Evolutionary conservation across 2,797 vertebrate genomes (phyloP).

Genomic region (Tapirus indicus): DNA sequence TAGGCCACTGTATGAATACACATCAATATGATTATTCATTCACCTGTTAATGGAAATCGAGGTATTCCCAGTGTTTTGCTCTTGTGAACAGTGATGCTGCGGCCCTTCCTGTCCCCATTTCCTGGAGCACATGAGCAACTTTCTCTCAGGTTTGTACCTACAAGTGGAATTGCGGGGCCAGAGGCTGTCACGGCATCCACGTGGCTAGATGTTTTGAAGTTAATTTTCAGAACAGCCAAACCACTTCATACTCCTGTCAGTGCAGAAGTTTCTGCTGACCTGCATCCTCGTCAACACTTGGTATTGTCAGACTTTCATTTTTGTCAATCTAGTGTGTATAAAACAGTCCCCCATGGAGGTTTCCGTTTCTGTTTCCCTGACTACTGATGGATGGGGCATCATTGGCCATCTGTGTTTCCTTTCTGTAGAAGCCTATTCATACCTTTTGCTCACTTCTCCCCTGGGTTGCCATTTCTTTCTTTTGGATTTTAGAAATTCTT

Average conservation of each 20-base stretch:
- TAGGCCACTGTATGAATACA: too few relatives aligned
- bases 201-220: background rate
- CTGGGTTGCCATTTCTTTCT: background rate
- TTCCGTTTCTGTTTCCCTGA: rapidly evolving
- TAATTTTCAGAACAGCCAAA: background rate
- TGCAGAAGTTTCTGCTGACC: rapidly evolving
- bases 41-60: too few relatives aligned
- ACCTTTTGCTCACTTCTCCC: background rate
- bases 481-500: background rate
- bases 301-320: background rate
- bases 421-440: background rate
- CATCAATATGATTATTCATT: too few relatives aligned
- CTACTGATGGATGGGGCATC: too few relatives aligned
- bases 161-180: background rate
- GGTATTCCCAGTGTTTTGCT: background rate
- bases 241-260: rapidly evolving
- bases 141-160: background rate
- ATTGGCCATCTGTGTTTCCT: rapidly evolving
- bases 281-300: background rate
- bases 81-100: background rate
- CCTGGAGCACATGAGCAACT: background rate
- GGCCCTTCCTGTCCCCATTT: background rate
- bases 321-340: background rate
- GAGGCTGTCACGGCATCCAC: rapidly evolving
- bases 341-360: background rate